A percentile compares a stretch with the other conserved stretches of the same genome.
phyloP scores from a whole-genome alignment of 1,140 invertebrate species.

The Drosophila orena region DNA sequence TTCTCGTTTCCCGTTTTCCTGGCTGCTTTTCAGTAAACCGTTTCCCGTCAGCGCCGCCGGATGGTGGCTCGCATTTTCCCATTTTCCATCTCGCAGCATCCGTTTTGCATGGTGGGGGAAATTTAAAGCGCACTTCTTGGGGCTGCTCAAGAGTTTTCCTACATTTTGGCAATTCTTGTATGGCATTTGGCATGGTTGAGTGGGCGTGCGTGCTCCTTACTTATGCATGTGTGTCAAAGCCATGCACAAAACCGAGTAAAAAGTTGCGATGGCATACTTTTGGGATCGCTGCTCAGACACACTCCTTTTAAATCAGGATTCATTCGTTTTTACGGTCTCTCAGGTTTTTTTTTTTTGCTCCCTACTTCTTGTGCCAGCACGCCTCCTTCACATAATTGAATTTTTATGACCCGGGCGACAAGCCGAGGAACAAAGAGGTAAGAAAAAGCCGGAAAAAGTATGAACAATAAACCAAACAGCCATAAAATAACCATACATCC shows the following conservation, averaged over 20 bases:
- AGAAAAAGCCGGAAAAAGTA: constrained; percentile 12
- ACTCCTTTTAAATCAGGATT: constrained; percentile 47
- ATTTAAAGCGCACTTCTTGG: constrained; percentile 44
- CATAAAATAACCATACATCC: constrained; percentile 61
- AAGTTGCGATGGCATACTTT: constrained; percentile 42
- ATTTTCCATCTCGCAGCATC: constrained; percentile 35
- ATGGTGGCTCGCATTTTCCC: constrained; percentile 32
- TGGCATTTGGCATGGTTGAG: constrained; percentile 28
- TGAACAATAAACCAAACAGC: constrained; percentile 49
- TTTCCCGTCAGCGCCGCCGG: constrained; percentile 3
- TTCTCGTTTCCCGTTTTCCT: constrained; percentile 15
- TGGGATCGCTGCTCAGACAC: constrained; percentile 17
- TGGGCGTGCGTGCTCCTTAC: constrained; percentile 11
- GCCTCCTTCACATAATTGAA: constrained; percentile 67
- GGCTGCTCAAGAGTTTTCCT: constrained; percentile 36
- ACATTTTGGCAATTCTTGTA: constrained; percentile 55
- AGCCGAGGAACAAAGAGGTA: constrained; percentile 28
- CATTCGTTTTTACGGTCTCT: constrained; percentile 42
- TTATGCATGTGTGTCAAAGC: constrained; percentile 72
- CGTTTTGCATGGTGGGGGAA: constrained; percentile 51
- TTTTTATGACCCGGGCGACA: constrained; percentile 64
- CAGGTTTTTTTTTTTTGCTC: constrained; percentile 34
- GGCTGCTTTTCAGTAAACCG: constrained; percentile 25
- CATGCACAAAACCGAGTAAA: constrained; percentile 25
- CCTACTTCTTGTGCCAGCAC: constrained; percentile 10